Conservation (phyloP, 2,888 invertebrate genomes). For the Pachliopta kotzebuea region DNA sequence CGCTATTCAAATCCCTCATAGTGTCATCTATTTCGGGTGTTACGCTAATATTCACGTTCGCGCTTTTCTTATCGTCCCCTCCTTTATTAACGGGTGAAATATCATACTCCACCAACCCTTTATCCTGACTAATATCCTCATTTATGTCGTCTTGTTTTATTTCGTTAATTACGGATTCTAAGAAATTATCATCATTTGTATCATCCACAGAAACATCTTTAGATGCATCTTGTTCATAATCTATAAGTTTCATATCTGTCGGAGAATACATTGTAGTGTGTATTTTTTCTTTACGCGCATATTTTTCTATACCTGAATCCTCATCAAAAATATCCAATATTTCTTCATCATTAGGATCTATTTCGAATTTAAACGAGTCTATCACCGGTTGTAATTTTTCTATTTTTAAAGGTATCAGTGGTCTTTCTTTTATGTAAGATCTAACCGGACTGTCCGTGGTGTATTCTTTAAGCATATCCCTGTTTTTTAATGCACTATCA, state of each 20-base stretch:
- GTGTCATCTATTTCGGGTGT: conserved; percentile 64
- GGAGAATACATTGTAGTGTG: conserved; percentile 45
- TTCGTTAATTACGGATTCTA: conserved; percentile 72
- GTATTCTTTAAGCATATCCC: conserved; percentile 35
- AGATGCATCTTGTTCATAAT: conserved; percentile 43
- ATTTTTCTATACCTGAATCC: conserved; percentile 45
- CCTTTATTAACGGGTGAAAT: conserved; percentile 55
- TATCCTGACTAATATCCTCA: conserved; percentile 62
- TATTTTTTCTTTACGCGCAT: conserved; percentile 43
- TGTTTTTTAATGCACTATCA: conserved; percentile 37
- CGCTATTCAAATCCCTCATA: conserved; percentile 45
- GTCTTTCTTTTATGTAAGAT: conserved; percentile 29
- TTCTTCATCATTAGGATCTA: conserved; percentile 62
- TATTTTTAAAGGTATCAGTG: conserved; percentile 40
- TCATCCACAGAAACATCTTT: conserved; percentile 56
- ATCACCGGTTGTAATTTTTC: conserved; percentile 64
- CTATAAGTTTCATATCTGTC: conserved; percentile 46
- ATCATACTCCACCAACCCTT: conserved; percentile 70
- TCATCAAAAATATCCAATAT: conserved; percentile 62
- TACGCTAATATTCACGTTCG: conserved; percentile 45
- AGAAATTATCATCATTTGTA: conserved; percentile 62
- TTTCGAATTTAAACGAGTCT: conserved; percentile 68
- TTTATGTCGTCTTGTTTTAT: conserved; percentile 65
- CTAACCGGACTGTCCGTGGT: conserved; percentile 32
- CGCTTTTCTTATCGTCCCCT: conserved; percentile 27